A percentile compares a stretch with the other conserved stretches of the same genome.
phyloP scores from a whole-genome alignment of 1,140 invertebrate genomes.

The Cotesia glomerata region DNA sequence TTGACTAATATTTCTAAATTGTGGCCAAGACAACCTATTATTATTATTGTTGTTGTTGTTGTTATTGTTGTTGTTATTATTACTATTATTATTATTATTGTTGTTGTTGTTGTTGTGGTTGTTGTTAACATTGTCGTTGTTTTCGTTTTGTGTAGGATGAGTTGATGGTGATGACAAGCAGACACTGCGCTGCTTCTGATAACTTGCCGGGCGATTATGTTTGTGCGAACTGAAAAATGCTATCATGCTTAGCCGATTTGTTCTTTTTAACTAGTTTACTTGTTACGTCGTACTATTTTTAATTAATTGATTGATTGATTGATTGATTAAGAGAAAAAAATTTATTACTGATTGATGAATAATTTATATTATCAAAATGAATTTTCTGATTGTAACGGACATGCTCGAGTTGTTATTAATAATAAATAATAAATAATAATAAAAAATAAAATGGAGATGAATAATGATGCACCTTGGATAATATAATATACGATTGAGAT shows the following conservation, averaged over 20 bases:
- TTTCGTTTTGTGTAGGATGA: conserved; percentile 57
- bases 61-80: conserved; percentile 61
- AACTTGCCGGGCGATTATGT: conserved; percentile 58
- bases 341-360: neutral
- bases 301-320: too few relatives aligned
- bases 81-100: conserved; percentile 60
- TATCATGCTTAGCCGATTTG: conserved; percentile 53
- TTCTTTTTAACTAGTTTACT: neutral
- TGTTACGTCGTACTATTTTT: neutral
- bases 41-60: conserved; percentile 62
- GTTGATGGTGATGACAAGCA: conserved; percentile 54
- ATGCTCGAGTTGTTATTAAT: neutral
- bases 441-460: neutral
- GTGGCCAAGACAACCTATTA: conserved; percentile 63
- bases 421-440: conserved; percentile 5
- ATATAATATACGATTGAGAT: neutral
- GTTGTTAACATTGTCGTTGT: conserved; percentile 62
- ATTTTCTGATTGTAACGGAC: neutral
- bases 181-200: conserved; percentile 63
- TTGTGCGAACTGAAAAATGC: conserved; percentile 64
- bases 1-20: conserved; percentile 63
- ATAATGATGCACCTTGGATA: neutral
- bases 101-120: conserved; percentile 63
- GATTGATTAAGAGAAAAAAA: too few relatives aligned
- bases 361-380: neutral